A percentile compares a stretch with the other conserved stretches of the same genome.
Conservation (phyloP, 2,797 vertebrate genomes). For the Coccyzus lansbergi region DNA sequence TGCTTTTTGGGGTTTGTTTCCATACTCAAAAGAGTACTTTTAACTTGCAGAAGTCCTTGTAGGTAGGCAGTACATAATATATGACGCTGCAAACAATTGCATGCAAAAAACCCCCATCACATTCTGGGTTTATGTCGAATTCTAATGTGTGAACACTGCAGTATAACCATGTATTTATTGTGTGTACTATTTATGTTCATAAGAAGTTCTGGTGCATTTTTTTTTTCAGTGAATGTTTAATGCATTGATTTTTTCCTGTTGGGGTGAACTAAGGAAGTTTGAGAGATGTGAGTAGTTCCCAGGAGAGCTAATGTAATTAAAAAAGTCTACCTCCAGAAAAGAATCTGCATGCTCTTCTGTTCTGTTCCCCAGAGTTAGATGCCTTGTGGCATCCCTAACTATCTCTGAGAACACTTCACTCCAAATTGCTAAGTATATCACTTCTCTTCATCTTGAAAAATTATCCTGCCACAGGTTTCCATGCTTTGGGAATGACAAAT, state of each 20-base stretch:
- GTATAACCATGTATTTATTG: rapidly evolving
- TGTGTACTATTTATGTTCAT: not conserved
- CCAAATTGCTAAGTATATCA: not conserved
- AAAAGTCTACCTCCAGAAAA: not conserved
- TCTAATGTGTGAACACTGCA: not conserved
- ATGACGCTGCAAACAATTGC: not conserved
- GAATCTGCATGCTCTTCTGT: rapidly evolving
- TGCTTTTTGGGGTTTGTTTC: not conserved
- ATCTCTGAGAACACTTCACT: not conserved
- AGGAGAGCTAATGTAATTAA: not conserved
- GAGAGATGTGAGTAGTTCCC: not conserved
- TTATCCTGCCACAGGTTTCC: rapidly evolving
- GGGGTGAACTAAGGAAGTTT: not conserved
- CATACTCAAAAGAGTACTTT: not conserved
- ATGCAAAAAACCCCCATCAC: not conserved
- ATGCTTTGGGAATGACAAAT: rapidly evolving
- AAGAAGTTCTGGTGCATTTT: not conserved
- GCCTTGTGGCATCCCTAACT: not conserved
- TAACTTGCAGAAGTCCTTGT: not conserved
- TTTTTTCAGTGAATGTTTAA: not conserved
- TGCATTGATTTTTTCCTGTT: not conserved
- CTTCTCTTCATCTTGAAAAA: not conserved
- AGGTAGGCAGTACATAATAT: not conserved
- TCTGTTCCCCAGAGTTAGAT: not conserved
- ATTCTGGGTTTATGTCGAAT: not conserved